A percentile compares a stretch with the other conserved stretches of the same genome.
Evolutionary conservation across 2,888 invertebrate species (phyloP).

Genomic region (Holacanthella duospinosa): DNA sequence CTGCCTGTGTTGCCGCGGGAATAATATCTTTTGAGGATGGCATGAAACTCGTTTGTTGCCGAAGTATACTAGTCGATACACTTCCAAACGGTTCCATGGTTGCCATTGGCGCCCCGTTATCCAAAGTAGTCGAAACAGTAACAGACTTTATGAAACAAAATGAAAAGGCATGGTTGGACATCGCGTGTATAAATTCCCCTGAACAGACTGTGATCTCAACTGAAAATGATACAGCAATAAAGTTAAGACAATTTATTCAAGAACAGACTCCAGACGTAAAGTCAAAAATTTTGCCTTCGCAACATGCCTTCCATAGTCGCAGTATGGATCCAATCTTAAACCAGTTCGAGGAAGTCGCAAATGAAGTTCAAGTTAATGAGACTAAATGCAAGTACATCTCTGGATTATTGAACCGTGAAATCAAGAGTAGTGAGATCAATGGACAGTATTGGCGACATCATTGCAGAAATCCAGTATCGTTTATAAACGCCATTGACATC

Average conservation of each 20-base stretch:
- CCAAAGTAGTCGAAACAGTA: background rate
- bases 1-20: conserved; percentile 4
- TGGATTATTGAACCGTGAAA: background rate
- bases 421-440: background rate
- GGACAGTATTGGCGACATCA: conserved; percentile 14
- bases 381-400: background rate
- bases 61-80: background rate
- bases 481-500: conserved; percentile 6
- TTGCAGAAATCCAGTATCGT: conserved; percentile 10
- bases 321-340: conserved; percentile 8
- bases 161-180: background rate
- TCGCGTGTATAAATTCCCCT: background rate
- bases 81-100: conserved; percentile 7
- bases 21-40: background rate
- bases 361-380: background rate
- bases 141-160: background rate
- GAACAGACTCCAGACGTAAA: background rate
- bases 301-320: conserved; percentile 17
- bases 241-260: background rate
- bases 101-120: background rate
- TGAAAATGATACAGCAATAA: background rate
- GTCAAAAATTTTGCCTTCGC: background rate
- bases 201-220: background rate
- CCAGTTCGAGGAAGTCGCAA: background rate
- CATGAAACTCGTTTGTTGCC: background rate